Evolutionary conservation across 2,113 vertebrate species (phyloP).

Genomic region (Cariama cristata): DNA sequence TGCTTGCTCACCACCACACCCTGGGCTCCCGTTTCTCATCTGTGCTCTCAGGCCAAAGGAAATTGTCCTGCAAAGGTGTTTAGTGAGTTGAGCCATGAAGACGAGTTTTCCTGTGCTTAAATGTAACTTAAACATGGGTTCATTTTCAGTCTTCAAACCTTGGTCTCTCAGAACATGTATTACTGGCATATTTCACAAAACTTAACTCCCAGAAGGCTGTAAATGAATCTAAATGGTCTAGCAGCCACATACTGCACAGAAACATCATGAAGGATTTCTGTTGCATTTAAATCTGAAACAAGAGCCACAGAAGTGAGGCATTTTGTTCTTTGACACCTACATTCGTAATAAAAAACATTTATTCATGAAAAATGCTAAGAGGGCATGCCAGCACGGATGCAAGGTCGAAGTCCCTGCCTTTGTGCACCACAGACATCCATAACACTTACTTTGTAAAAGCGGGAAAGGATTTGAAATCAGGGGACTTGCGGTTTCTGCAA

Average conservation of each 20-base stretch:
- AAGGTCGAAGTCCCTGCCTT: background rate
- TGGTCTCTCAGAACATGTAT: background rate
- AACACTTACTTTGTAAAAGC: constrained; percentile 86
- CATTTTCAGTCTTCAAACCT: background rate
- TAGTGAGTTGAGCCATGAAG: background rate
- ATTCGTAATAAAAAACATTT: background rate
- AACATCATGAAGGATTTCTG: background rate
- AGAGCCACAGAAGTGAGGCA: background rate
- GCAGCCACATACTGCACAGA: background rate
- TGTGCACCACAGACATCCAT: background rate
- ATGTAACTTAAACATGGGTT: background rate
- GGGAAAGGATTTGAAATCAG: constrained; percentile 87
- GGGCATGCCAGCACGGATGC: background rate
- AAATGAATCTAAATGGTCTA: background rate
- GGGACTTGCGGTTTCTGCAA: constrained; percentile 88
- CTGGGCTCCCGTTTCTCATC: background rate
- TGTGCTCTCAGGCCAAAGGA: background rate
- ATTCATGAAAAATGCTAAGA: background rate
- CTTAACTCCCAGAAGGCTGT: background rate
- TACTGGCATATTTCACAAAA: background rate
- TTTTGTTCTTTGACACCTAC: background rate
- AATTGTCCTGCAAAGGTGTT: background rate
- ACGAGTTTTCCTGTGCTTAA: background rate
- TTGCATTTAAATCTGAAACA: background rate
- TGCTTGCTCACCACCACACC: background rate